Conservation (phyloP, 2,888 invertebrate genomes). For the Philopedon plagiatum region DNA sequence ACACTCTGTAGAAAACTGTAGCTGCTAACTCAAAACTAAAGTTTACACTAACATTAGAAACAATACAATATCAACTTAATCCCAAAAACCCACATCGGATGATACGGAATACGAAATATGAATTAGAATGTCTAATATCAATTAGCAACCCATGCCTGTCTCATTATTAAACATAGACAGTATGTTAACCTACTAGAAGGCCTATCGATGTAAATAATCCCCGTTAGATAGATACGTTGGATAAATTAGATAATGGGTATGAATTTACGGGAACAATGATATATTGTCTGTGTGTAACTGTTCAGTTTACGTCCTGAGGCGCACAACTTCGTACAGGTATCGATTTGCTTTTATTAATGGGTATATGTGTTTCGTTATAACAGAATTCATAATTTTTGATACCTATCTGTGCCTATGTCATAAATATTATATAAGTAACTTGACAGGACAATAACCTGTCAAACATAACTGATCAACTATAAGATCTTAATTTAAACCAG, state of each 20-base stretch:
- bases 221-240: neutral
- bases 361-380: too few relatives aligned
- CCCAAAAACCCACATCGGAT: neutral
- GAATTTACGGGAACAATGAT: neutral
- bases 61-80: too few relatives aligned
- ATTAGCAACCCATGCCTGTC: constrained; percentile 10
- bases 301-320: neutral
- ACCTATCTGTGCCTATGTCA: too few relatives aligned
- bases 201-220: constrained; percentile 22
- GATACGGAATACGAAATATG: neutral
- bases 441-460: too few relatives aligned
- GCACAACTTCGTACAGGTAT: neutral
- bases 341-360: neutral
- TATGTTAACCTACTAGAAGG: constrained; percentile 18
- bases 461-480: too few relatives aligned
- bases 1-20: too few relatives aligned
- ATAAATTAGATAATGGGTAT: neutral
- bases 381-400: too few relatives aligned
- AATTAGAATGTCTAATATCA: neutral
- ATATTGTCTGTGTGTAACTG: neutral
- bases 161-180: constrained; percentile 8
- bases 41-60: too few relatives aligned
- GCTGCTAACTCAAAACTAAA: too few relatives aligned
- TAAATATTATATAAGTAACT: too few relatives aligned
- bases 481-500: too few relatives aligned